These are phyloP conservation scores for Ostrea edulis DNA, from an alignment of 1,140 invertebrate species.

Conservation along the genomic window DNA sequence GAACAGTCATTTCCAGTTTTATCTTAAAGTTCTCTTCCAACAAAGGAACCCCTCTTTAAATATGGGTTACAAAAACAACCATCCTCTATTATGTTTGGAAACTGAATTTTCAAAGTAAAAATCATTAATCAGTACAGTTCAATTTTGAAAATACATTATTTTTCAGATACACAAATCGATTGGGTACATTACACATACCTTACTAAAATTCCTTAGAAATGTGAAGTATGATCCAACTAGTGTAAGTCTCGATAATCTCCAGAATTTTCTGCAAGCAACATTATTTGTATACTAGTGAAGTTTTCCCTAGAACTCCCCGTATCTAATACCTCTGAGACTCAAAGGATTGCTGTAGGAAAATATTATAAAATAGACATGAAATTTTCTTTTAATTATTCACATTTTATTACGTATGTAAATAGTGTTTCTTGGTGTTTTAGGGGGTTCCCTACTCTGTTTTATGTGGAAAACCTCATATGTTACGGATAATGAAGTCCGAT, in stretches of 20 bases:
- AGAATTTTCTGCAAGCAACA: background rate
- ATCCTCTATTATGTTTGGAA: too few species aligned
- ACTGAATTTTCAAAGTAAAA: too few species aligned
- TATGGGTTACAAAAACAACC: background rate
- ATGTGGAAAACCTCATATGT: constrained; percentile 34
- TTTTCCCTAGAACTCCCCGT: background rate
- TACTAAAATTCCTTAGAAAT: background rate
- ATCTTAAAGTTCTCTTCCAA: background rate
- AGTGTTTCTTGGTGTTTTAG: constrained; percentile 23
- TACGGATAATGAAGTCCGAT: constrained; percentile 34
- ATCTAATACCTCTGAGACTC: constrained; percentile 2
- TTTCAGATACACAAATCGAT: background rate
- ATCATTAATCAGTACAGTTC: too few species aligned
- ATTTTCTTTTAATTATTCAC: constrained; percentile 23
- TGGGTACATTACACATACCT: background rate
- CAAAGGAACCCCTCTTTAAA: background rate
- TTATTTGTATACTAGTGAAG: background rate
- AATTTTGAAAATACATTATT: background rate
- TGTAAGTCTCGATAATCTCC: background rate
- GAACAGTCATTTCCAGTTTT: background rate
- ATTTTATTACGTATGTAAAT: constrained; percentile 7
- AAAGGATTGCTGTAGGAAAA: constrained; percentile 20
- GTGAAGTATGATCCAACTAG: background rate
- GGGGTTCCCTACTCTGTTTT: background rate
- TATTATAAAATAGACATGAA: background rate